Base-by-base conservation (phyloP, 64 coral and sea anemone genomes). In the Pachyseris speciosa region DNA sequence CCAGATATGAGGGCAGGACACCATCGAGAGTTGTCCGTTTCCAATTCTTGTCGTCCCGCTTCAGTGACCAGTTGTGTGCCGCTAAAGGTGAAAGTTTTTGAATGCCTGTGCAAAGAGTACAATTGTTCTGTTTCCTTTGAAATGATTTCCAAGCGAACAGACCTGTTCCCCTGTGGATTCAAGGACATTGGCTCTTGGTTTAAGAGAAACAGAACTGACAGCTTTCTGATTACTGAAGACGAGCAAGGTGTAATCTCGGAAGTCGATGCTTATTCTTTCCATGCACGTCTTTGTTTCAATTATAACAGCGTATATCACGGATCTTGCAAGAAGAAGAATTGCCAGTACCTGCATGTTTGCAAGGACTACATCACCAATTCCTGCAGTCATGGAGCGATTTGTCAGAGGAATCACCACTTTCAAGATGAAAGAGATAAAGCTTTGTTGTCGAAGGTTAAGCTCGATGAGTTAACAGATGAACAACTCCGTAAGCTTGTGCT, bases 281-380 rank as follows among this genome's bases (percentile, higher is more conserved):
- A 55, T 24, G 94, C 74, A 0, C 78, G 87, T 8, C 32, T 95
- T 38, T 95, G 94, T 80, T 91, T 91, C 27, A 36, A 72, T 31
- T 80, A 90, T 74, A 74, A 72, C 6, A 41, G 31, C 73, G 39
- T 22, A 17, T 22, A 36, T 24, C 29, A 44, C 28, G 50, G 61
- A 2, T 49, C 6, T 1, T 95, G 94, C 49, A 53, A 63, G 5
- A 86, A 48, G 15, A 39, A 41, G 31, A 37, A 81, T 6, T 95
- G 94, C 50, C 12, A 30, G 5, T 95, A 72, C 48, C 72, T 95
- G 27, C 94, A 95, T 45, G 39, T 95, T 26, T 95, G 94, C 38
- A 76, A 60, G n/a, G 84, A 85, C 4, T 86, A 83, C 41, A 64
- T 95, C 8, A 55, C 94, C 0, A 64, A 80, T 48, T 84, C 73